Conservation (phyloP, 2,797 vertebrate genomes). For the Antrozous pallidus region DNA sequence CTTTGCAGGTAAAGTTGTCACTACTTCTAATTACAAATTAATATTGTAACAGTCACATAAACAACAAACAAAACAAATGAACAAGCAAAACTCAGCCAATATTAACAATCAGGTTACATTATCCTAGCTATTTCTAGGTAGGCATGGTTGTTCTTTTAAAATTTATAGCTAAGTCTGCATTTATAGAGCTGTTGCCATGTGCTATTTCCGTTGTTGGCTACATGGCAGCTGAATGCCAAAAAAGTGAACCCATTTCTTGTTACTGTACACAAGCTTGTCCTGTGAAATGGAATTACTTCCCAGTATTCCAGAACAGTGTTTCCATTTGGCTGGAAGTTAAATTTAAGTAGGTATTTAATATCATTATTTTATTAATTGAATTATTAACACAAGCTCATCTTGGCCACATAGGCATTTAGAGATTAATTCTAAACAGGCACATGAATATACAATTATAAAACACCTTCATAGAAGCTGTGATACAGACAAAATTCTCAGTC, state of each 20-base stretch:
- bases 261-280: not conserved
- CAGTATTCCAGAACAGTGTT: not conserved
- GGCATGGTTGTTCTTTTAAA: not conserved
- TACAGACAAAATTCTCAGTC: not conserved
- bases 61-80: not conserved
- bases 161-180: not conserved
- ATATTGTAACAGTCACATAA: not conserved
- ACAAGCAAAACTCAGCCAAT: not conserved
- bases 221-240: not conserved
- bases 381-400: not conserved
- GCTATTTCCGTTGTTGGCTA: constrained; percentile 32
- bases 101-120: not conserved
- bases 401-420: not conserved
- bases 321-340: not conserved
- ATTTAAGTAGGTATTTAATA: not conserved
- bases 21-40: not conserved
- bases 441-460: not conserved
- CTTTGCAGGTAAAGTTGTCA: constrained; percentile 20
- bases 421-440: not conserved
- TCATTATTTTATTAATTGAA: not conserved
- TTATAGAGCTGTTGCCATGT: not conserved
- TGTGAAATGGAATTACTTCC: not conserved
- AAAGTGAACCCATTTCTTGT: not conserved
- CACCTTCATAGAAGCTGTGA: not conserved
- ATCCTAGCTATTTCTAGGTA: not conserved